phyloP scores from a whole-genome alignment of 2,113 vertebrate species.

The Chinchilla lanigera region DNA sequence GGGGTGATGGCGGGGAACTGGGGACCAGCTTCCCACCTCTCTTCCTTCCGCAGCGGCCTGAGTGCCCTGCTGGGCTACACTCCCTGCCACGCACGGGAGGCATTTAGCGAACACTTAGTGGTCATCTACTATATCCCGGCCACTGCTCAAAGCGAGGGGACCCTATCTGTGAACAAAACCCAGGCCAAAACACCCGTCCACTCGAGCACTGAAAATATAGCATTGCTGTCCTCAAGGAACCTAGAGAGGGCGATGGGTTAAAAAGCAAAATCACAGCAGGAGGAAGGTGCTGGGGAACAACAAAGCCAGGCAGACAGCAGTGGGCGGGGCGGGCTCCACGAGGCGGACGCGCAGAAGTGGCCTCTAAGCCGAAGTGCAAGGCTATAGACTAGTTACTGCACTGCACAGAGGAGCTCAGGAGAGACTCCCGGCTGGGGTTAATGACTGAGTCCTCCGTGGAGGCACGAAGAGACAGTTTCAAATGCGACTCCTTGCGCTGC shows the following conservation, averaged over 20 bases:
- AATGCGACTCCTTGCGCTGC: not conserved
- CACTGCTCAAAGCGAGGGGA: not conserved
- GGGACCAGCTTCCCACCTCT: not conserved
- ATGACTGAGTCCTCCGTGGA: fast-evolving
- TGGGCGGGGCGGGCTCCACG: not conserved
- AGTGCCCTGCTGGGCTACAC: not conserved
- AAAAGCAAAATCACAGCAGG: not conserved
- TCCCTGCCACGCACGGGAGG: fast-evolving
- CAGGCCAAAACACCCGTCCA: not conserved
- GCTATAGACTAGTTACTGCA: fast-evolving
- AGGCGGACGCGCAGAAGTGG: fast-evolving
- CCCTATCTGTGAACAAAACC: not conserved
- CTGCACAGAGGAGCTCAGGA: not conserved
- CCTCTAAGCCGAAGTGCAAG: not conserved
- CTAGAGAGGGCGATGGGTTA: not conserved
- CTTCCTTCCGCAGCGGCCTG: not conserved
- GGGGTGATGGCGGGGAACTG: fast-evolving
- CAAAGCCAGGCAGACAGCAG: fast-evolving
- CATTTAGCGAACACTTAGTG: too few relatives aligned
- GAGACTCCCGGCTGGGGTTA: not conserved
- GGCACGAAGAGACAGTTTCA: not conserved
- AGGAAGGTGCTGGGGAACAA: not conserved
- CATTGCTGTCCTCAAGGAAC: not conserved
- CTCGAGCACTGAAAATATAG: not conserved
- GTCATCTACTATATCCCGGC: not conserved